A percentile compares a stretch with the other conserved stretches of the same genome.
Conservation (phyloP, 2,888 invertebrate genomes). For the Dryomyza anilis region DNA sequence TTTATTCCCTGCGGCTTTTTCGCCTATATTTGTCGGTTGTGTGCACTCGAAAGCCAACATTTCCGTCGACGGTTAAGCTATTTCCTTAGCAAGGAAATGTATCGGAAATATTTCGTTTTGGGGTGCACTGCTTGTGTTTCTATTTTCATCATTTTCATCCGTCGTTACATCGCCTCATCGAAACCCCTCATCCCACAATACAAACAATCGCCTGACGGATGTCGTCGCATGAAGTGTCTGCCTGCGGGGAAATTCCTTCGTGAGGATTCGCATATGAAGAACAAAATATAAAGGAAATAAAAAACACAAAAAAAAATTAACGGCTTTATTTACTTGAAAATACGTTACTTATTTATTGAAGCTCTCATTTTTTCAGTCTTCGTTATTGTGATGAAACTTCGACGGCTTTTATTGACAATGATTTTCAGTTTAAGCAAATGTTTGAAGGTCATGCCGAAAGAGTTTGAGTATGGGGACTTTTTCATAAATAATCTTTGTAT, state of each 20-base stretch:
- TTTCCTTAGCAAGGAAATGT: constrained; percentile 15
- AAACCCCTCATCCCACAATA: neutral
- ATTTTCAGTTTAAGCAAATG: constrained; percentile 7
- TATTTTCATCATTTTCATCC: constrained; percentile 8
- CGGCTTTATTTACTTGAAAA: neutral
- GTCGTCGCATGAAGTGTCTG: constrained; percentile 7
- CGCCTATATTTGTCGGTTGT: too few relatives aligned
- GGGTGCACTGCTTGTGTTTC: neutral
- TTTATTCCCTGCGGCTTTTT: neutral
- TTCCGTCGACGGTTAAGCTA: constrained; percentile 11
- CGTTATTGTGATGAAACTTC: neutral
- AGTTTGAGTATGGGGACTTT: too few relatives aligned
- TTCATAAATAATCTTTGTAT: too few relatives aligned
- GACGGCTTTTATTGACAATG: neutral
- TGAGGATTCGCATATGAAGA: too few relatives aligned
- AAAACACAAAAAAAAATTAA: constrained; percentile 3
- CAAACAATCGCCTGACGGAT: constrained; percentile 7
- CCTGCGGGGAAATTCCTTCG: too few relatives aligned
- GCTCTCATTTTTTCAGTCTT: neutral
- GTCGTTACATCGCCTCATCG: neutral
- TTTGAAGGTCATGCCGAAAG: neutral
- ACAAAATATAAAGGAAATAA: too few relatives aligned
- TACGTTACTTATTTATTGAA: neutral
- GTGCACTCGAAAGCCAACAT: neutral
- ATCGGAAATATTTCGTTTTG: constrained; percentile 7